A percentile compares a stretch with the other conserved stretches of the same genome.
Evolutionary conservation across 2,888 invertebrate species (phyloP).

Genomic region (Chrysotoxum bicinctum): DNA sequence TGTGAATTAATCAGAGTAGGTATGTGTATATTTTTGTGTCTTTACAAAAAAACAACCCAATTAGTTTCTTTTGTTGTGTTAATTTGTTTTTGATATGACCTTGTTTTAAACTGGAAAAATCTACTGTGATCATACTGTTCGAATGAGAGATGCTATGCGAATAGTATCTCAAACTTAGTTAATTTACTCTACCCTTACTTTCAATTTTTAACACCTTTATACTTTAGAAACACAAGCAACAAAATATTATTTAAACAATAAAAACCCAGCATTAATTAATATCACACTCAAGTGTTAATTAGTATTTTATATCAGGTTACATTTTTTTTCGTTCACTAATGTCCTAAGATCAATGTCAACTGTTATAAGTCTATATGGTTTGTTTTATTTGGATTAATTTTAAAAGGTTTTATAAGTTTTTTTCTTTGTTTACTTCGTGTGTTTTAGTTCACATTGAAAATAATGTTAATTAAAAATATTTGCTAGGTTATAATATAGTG

Average conservation of each 20-base stretch:
- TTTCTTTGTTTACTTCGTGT: not conserved
- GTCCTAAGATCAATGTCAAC: conserved; percentile 56
- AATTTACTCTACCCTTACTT: not conserved
- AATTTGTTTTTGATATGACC: not conserved
- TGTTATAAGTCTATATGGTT: conserved; percentile 11
- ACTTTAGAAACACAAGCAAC: not conserved
- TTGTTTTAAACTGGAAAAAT: not conserved
- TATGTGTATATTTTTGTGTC: no score
- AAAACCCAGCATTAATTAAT: conserved; percentile 36
- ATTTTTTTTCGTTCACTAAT: conserved; percentile 17
- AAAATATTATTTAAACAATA: not conserved
- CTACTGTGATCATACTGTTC: not conserved
- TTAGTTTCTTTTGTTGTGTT: not conserved
- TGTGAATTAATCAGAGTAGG: not conserved
- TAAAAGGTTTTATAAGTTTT: conserved; percentile 15
- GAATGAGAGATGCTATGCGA: not conserved
- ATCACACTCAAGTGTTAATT: conserved; percentile 47
- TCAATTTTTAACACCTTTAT: conserved; percentile 35
- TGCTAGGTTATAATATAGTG: conserved; percentile 20
- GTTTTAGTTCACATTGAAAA: not conserved
- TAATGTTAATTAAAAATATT: conserved; percentile 49
- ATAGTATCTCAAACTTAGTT: not conserved
- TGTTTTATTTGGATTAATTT: conserved; percentile 41
- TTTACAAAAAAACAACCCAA: not conserved
- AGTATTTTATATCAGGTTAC: conserved; percentile 65